Conservation (phyloP, 2,797 vertebrate genomes). For the Labeo calbasu region DNA sequence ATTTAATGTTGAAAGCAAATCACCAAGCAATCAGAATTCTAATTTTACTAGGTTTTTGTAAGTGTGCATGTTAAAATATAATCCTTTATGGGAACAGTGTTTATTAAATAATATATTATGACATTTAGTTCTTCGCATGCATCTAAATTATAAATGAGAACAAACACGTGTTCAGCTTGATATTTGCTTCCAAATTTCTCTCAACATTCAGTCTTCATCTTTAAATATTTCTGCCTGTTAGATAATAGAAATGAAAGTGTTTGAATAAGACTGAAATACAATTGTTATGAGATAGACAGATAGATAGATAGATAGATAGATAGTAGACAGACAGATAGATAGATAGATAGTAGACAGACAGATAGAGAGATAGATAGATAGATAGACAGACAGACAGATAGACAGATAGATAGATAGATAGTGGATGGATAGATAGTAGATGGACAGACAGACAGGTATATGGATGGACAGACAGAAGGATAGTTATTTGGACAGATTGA, state of each 20-base stretch:
- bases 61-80: not conserved
- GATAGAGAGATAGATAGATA: not conserved
- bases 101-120: conserved; percentile 41
- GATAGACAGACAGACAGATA: not conserved
- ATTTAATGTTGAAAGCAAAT: not conserved
- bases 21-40: not conserved
- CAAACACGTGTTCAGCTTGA: conserved; percentile 43
- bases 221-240: not conserved
- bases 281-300: not conserved
- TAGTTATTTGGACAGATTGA: too few relatives aligned
- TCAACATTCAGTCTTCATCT: not conserved
- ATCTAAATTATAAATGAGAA: conserved; percentile 33
- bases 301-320: not conserved
- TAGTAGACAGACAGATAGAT: not conserved
- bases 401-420: not conserved
- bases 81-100: not conserved
- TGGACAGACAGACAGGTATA: not conserved
- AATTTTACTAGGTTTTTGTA: not conserved
- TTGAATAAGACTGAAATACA: not conserved
- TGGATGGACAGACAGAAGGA: too few relatives aligned
- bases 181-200: not conserved
- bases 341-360: too few relatives aligned
- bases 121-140: conserved; percentile 15
- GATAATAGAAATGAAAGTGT: not conserved
- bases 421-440: not conserved